Base-by-base conservation (phyloP, 2,888 invertebrate species). In the Noctua pronuba region DNA sequence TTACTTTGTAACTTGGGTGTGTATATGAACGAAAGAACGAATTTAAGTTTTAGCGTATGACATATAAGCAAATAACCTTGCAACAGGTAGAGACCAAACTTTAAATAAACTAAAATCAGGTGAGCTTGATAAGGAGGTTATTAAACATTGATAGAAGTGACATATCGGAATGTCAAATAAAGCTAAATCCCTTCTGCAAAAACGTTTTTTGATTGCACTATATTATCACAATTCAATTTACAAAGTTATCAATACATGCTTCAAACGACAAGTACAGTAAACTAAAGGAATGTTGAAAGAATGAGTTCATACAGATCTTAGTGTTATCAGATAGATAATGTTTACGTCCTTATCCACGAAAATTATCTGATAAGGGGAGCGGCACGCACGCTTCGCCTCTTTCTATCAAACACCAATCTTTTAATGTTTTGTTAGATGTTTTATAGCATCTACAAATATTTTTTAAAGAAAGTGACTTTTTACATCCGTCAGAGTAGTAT, bases 291-390 rank as follows among this genome's bases (percentile, higher is more conserved):
- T 90, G 83, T 78, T 87, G 79, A 86, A 91, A 89, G 91, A 91
- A 90, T 90, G 91, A 90, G 91, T 91, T 89, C 91, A 89, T 88
- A 88, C 86, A 93, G 95, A 94, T 94, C 93, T 91, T 78, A 89
- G 84, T 86, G 91, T 94, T 96, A 96, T 95, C 96, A 93, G 84
- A 31, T 71, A 92, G 96, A 95, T 95, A 95, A 90, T 90, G 86
- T 88, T 77, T 88, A 90, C 89, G 89, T 91, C 90, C 91, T 95
- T 95, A 95, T 95, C 95, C 94, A 88, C 88, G 79, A 87, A 90
- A 90, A 88, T 94, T 95, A 95, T 94, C 93, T 91, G 95, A 95
- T 95, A 94, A 94, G 80, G 77, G 69, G 73, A 80, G 81, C 86
- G 78, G 85, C 85, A 84, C 76, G 83, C 78, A 86, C 82, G 83